Evolutionary conservation across 1,140 invertebrate genomes (phyloP).

Genomic region (Phymastichus coffea): DNA sequence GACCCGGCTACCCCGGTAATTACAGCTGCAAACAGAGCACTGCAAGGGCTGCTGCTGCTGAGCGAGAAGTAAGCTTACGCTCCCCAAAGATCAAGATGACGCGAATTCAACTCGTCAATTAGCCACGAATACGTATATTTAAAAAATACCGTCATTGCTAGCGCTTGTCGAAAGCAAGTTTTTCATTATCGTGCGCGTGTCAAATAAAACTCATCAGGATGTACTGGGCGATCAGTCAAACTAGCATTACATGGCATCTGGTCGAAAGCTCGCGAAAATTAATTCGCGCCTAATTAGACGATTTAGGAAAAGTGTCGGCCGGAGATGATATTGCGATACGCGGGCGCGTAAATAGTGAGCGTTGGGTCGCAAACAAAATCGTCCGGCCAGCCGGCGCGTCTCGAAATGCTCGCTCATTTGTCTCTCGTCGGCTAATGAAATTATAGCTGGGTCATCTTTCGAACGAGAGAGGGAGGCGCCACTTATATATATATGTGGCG

Average conservation of each 20-base stretch:
- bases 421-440: slow-evolving; percentile 56
- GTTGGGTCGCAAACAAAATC: slow-evolving; percentile 39
- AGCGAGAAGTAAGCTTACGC: too few species aligned
- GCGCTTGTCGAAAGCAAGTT: too few species aligned
- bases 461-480: slow-evolving; percentile 2
- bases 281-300: slow-evolving; percentile 20
- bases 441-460: slow-evolving; percentile 52
- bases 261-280: too few species aligned
- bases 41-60: too few species aligned
- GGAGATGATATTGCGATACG: slow-evolving; percentile 21
- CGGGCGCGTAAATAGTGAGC: not conserved
- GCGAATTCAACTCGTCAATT: too few species aligned
- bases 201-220: too few species aligned
- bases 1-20: slow-evolving; percentile 42
- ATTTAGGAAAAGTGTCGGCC: slow-evolving; percentile 7
- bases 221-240: too few species aligned
- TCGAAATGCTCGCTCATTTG: slow-evolving; percentile 56
- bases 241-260: too few species aligned
- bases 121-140: too few species aligned
- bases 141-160: too few species aligned
- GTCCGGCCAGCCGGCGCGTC: slow-evolving; percentile 53
- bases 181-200: too few species aligned
- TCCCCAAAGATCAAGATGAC: too few species aligned
- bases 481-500: not conserved
- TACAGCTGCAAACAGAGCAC: slow-evolving; percentile 42